Evolutionary conservation across 1,140 invertebrate species (phyloP).

Genomic region (Diachasma alloeum): DNA sequence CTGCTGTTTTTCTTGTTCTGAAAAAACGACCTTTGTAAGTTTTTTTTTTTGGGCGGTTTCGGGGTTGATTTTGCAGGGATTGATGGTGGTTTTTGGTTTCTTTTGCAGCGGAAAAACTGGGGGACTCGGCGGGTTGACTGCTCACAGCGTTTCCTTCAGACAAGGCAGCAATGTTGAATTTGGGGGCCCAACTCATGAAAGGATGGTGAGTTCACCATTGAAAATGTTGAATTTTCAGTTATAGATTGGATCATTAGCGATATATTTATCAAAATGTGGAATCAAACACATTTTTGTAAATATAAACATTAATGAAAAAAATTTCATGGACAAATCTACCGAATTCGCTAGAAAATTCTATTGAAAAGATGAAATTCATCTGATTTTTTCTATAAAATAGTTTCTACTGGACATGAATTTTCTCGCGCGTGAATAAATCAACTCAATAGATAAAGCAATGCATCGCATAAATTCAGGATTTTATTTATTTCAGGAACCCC

Average conservation of each 20-base stretch:
- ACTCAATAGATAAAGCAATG: no score
- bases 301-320: no score
- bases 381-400: no score
- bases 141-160: slow-evolving; percentile 94
- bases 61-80: not conserved
- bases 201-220: slow-evolving; percentile 53
- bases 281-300: no score
- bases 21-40: slow-evolving; percentile 86
- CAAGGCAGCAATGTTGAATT: slow-evolving; percentile 95
- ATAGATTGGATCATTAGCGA: no score
- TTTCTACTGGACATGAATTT: no score
- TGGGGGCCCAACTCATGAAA: slow-evolving; percentile 67
- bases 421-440: no score
- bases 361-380: no score
- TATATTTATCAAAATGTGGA: no score
- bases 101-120: slow-evolving; percentile 77
- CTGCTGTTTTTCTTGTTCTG: slow-evolving; percentile 82
- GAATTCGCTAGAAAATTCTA: no score
- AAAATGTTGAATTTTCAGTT: slow-evolving; percentile 5
- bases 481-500: slow-evolving; percentile 63
- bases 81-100: slow-evolving; percentile 31
- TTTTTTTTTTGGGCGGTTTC: slow-evolving; percentile 12
- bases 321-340: no score
- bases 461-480: no score
- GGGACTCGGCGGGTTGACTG: slow-evolving; percentile 77